These are phyloP conservation scores for Myoxocephalus aenaeus DNA, from an alignment of 2,797 vertebrate species.

Conservation along the genomic window DNA sequence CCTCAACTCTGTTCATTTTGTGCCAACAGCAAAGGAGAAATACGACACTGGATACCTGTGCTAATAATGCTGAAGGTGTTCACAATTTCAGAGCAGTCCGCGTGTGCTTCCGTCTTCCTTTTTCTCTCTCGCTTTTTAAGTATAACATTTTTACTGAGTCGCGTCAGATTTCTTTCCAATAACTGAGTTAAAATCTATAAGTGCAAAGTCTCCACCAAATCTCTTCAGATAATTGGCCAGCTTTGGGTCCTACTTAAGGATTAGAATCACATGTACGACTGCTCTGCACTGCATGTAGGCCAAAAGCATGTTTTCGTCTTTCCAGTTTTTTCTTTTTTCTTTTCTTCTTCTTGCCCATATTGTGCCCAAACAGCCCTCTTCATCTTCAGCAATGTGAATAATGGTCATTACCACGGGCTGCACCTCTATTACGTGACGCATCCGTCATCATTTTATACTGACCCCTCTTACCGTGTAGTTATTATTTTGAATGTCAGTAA, in stretches of 20 bases:
- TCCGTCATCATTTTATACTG: constrained; percentile 77
- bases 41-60: constrained; percentile 43
- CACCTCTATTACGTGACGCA: constrained; percentile 71
- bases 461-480: constrained; percentile 76
- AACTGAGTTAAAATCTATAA: constrained; percentile 69
- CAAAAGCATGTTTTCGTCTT: constrained; percentile 65
- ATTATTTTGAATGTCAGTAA: constrained; percentile 75
- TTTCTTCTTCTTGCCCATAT: constrained; percentile 7
- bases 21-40: constrained; percentile 73
- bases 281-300: constrained; percentile 65
- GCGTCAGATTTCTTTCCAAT: constrained; percentile 54
- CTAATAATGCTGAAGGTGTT: constrained; percentile 43
- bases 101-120: constrained; percentile 25
- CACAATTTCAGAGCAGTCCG: constrained; percentile 31
- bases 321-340: constrained; percentile 43
- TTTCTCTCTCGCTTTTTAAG: constrained; percentile 38
- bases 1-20: constrained; percentile 76
- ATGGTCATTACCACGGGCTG: constrained; percentile 77
- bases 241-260: constrained; percentile 78
- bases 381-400: constrained; percentile 79
- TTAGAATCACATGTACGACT: constrained; percentile 78
- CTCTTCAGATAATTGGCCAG: constrained; percentile 71
- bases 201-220: constrained; percentile 73
- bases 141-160: constrained; percentile 58
- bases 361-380: constrained; percentile 44